Conservation (phyloP, 2,888 invertebrate species). For the Euspilapteryx auroguttella region DNA sequence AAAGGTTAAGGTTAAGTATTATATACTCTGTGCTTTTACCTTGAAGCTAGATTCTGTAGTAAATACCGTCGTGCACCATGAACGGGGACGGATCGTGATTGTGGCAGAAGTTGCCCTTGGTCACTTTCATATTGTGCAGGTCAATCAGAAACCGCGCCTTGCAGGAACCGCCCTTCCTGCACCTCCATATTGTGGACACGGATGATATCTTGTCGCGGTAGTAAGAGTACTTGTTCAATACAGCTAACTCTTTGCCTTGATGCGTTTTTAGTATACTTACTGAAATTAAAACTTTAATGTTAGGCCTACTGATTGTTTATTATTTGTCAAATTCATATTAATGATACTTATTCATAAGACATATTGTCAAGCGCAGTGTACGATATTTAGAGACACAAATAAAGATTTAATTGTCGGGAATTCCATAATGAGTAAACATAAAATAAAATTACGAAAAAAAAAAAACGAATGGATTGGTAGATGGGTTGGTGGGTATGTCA, state of each 20-base stretch:
- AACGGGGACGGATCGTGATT: slow-evolving; percentile 9
- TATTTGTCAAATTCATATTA: too few relatives aligned
- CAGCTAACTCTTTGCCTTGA: slow-evolving; percentile 3
- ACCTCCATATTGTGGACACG: slow-evolving; percentile 11
- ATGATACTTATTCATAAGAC: too few relatives aligned
- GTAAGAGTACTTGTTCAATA: slow-evolving; percentile 18
- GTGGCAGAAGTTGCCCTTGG: slow-evolving; percentile 6
- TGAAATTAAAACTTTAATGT: too few relatives aligned
- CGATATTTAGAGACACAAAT: too few relatives aligned
- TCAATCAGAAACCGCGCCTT: slow-evolving; percentile 11
- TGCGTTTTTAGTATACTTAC: neutral
- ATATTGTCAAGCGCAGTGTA: too few relatives aligned
- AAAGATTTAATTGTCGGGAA: too few relatives aligned
- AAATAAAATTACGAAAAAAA: too few relatives aligned
- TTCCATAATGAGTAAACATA: too few relatives aligned
- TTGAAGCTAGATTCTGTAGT: neutral
- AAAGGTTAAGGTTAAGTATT: too few relatives aligned
- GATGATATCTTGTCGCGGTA: slow-evolving; percentile 10
- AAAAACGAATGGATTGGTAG: too few relatives aligned
- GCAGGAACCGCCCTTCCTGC: slow-evolving; percentile 14
- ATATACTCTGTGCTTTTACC: neutral
- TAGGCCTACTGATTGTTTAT: too few relatives aligned
- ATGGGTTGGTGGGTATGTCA: too few relatives aligned
- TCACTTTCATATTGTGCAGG: neutral
- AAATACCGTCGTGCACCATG: slow-evolving; percentile 2